Percentiles rank a stretch among this genome's conserved stretches.
phyloP scores from a whole-genome alignment of 2,113 vertebrate genomes.

The Illadopsis cleaveri region DNA sequence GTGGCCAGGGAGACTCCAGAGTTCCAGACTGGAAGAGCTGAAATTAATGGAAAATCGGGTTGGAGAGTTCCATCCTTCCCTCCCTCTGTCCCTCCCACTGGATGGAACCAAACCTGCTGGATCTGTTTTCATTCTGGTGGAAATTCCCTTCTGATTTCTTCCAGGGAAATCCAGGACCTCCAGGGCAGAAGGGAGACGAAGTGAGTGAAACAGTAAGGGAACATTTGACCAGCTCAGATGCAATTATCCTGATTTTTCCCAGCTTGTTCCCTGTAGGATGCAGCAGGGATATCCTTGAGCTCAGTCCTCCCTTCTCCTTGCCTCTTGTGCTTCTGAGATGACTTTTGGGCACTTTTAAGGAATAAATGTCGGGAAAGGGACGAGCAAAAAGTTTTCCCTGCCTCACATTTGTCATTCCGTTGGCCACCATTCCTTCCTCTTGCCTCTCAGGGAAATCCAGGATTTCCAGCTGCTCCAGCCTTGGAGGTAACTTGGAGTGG shows the following conservation, averaged over 20 bases:
- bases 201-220: conserved; percentile 48
- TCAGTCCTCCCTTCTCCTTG: background rate
- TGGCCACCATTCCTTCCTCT: background rate
- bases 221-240: background rate
- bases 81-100: background rate
- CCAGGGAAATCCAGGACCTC: conserved; percentile 79
- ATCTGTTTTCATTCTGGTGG: background rate
- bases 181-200: conserved; percentile 85
- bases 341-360: background rate
- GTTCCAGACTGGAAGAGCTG: background rate
- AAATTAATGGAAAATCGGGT: background rate
- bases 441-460: conserved; percentile 74
- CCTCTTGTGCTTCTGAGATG: background rate
- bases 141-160: background rate
- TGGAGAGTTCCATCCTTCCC: background rate
- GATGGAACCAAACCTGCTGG: background rate
- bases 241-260: background rate
- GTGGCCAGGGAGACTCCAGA: background rate
- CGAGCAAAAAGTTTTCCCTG: background rate
- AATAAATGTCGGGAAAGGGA: background rate
- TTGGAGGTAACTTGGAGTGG: conserved; percentile 77
- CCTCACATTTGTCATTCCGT: background rate
- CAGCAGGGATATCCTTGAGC: background rate
- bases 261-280: background rate
- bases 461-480: conserved; percentile 82